A percentile compares a stretch with the other conserved stretches of the same genome.
Conservation (phyloP, 30 jellyfish, hydroid and myxozoan genomes). For the Cassiopea xamachana region DNA sequence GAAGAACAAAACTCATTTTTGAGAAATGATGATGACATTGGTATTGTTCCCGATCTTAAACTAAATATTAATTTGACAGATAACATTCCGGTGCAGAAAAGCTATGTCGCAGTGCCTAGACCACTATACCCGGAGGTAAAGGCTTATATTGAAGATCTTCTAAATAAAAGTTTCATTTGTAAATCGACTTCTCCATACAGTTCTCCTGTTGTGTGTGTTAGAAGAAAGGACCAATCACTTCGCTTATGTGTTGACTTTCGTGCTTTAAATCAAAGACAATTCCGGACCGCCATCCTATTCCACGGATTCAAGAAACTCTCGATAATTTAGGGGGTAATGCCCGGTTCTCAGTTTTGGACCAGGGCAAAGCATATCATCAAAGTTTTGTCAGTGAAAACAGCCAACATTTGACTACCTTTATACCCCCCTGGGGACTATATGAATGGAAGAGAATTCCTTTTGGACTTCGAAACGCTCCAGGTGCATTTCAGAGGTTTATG, state of each 20-base stretch:
- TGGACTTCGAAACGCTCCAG: constrained; percentile 48
- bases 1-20: constrained; percentile 19
- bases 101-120: constrained; percentile 22
- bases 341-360: constrained; percentile 70
- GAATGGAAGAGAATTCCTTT: constrained; percentile 67
- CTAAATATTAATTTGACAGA: constrained; percentile 30
- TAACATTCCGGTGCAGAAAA: constrained; percentile 19
- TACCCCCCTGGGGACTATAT: constrained; percentile 77
- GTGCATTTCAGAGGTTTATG: constrained; percentile 39
- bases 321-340: constrained; percentile 57
- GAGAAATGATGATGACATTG: constrained; percentile 26
- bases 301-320: constrained; percentile 42
- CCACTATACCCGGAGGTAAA: constrained; percentile 47
- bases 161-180: background rate
- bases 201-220: constrained; percentile 45
- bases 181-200: constrained; percentile 19
- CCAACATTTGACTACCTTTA: constrained; percentile 54
- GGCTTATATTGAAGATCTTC: constrained; percentile 33
- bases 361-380: constrained; percentile 70
- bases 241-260: constrained; percentile 69
- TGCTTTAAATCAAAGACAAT: constrained; percentile 38
- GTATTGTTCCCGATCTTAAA: constrained; percentile 15
- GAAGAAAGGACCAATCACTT: constrained; percentile 40
- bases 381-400: constrained; percentile 56
- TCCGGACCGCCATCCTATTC: constrained; percentile 68